phyloP scores from a whole-genome alignment of 2,888 invertebrate genomes.

The Plutella xylostella region DNA sequence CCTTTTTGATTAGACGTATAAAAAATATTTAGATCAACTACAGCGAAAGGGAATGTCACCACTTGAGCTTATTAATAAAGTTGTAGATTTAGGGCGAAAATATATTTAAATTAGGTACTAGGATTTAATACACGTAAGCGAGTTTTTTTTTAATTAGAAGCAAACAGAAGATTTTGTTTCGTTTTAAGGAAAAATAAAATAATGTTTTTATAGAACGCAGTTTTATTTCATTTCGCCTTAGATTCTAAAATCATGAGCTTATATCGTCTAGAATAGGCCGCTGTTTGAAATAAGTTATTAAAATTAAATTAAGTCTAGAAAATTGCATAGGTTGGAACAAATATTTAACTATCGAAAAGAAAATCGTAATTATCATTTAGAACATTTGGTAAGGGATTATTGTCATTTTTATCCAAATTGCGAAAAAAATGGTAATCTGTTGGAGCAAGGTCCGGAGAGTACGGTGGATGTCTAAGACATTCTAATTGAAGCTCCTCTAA shows the following conservation, averaged over 20 bases:
- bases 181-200: not conserved
- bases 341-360: too few relatives aligned
- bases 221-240: not conserved
- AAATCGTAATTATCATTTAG: too few relatives aligned
- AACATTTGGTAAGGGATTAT: too few relatives aligned
- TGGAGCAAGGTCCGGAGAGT: too few relatives aligned
- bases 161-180: not conserved
- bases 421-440: too few relatives aligned
- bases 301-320: not conserved
- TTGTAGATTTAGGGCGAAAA: constrained; percentile 7
- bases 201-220: not conserved
- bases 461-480: too few relatives aligned
- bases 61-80: constrained; percentile 9
- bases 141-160: not conserved
- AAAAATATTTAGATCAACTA: constrained; percentile 10
- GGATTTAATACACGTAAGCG: constrained; percentile 28
- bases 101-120: constrained; percentile 24
- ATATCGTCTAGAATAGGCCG: not conserved
- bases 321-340: too few relatives aligned
- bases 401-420: too few relatives aligned
- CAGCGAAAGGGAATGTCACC: constrained; percentile 8
- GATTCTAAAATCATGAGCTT: not conserved
- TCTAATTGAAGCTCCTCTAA: too few relatives aligned
- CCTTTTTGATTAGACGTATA: constrained; percentile 8
- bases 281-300: not conserved